Evolutionary conservation across 1,140 invertebrate species (phyloP), one percentile per base, ranked within the genome.

Genomic region (Aphidius ervi): DNA sequence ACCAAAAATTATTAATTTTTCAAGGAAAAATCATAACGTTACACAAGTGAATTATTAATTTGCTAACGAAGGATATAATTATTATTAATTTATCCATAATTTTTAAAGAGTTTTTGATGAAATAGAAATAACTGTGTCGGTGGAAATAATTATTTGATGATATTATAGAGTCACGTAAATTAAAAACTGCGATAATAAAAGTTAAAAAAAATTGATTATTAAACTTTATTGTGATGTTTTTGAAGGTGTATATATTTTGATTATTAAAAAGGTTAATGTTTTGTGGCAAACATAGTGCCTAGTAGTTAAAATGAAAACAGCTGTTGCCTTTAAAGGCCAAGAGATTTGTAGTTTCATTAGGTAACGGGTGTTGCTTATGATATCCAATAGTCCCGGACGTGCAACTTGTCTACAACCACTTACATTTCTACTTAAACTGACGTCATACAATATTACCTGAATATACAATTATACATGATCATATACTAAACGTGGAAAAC

Each of bases 261-360:
- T 31, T 31, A 31, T 31, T 31, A 31, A 31, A 31, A 31, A 31
- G 4, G 23, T 1, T 31, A 31, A 31, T 31, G 23, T 31, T 31
- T 31, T 56, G 61, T 54, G 52, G 31, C 46, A 46, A 43, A 53
- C 46, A 16, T 47, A 63, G 46, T 47, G 59, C 47, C 41, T 42
- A 46, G 54, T 48, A 49, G 40, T n/a, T 58, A 43, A 56, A 53
- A 52, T 74, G 69, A 74, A 70, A 77, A 75, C 73, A 77, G 76
- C 74, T 75, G 75, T 70, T 72, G 74, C 72, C 73, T 74, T 31
- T 52, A 73, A 73, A 70, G 70, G 71, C 67, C 70, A 69, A 72
- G 76, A 80, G 78, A 80, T 80, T 80, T 80, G 78, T 80, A 80
- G 78, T 80, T 80, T 80, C 78, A 80, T 80, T 80, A 80, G 75